phyloP scores from a whole-genome alignment of 2,888 invertebrate genomes.

The Hydrotaea cyrtoneurina region DNA sequence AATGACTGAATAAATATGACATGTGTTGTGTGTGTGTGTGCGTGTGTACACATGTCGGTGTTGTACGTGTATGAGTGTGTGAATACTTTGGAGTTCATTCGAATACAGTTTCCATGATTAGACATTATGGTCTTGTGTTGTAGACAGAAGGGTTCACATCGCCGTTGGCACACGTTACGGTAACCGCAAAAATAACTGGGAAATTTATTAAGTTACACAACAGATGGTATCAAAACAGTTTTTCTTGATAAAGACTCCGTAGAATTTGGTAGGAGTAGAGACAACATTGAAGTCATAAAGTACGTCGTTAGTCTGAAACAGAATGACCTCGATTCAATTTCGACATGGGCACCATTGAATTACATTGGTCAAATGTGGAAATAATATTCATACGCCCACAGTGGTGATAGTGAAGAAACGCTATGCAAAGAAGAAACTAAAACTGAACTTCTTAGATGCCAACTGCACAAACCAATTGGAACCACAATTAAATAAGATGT shows the following conservation, averaged over 20 bases:
- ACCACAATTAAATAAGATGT: too few species aligned
- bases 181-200: slow-evolving; percentile 16
- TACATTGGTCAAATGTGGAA: too few species aligned
- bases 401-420: too few species aligned
- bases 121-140: slow-evolving; percentile 14
- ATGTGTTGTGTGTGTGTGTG: background rate
- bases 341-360: too few species aligned
- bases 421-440: too few species aligned
- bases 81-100: background rate
- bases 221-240: slow-evolving; percentile 22
- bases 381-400: too few species aligned
- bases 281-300: background rate
- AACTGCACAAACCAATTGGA: too few species aligned
- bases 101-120: slow-evolving; percentile 22
- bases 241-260: background rate
- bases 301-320: too few species aligned
- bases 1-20: slow-evolving; percentile 21
- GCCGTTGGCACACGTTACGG: slow-evolving; percentile 20
- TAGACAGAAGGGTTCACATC: background rate
- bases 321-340: too few species aligned
- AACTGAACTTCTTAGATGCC: too few species aligned
- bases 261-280: too few species aligned
- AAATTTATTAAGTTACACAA: slow-evolving; percentile 22
- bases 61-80: background rate
- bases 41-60: background rate